Base-by-base conservation (phyloP, 2,888 invertebrate genomes). In the Dicyrtomina minuta region DNA sequence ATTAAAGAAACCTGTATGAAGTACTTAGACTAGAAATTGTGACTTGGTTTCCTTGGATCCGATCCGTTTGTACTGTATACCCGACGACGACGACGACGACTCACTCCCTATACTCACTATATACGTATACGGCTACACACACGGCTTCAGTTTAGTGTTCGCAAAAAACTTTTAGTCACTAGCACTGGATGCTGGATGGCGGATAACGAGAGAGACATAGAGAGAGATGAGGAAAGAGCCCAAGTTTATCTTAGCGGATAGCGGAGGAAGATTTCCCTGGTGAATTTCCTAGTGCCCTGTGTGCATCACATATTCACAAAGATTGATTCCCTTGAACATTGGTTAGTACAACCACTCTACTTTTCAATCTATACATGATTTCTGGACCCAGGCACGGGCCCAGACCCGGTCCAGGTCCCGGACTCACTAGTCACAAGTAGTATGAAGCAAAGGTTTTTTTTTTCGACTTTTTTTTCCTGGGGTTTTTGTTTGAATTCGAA, bases 221-320 rank as follows among this genome's bases (percentile, higher is more conserved):
- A 15, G 46, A 46, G 46, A 46, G 17, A 46, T 4, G 12, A 12
- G 12, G 46, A 15, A 13, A 46, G 46, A n/a, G 33, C 13, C 24
- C 24, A 20, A 60, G 61, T 61, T 61, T 46, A 61, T 61, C 61
- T 61, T 46, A 26, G 20, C 20, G 61, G 49, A 61, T 61, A 46
- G 61, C 44, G 61, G 46, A 27, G 44, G 61, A 61, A 61, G 61
- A 61, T 61, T 61, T 61, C 61, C 61, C 61, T n/a, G 10, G 61
- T 61, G 61, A 46, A 41, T 61, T 46, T 46, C 24, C 20, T 22
- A 10, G 15, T 26, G 61, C 49, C 61, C 49, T 46, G 26, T 46
- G 24, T 61, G 49, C 43, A 60, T 61, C 44, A 44, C 44, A 61
- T 61, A 61, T 61, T 61, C 44, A 61, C 61, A 61, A 61, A 61